These are phyloP conservation scores for Auanema freiburgensis DNA, from an alignment of 2,888 invertebrate genomes.

Conservation along the genomic window DNA sequence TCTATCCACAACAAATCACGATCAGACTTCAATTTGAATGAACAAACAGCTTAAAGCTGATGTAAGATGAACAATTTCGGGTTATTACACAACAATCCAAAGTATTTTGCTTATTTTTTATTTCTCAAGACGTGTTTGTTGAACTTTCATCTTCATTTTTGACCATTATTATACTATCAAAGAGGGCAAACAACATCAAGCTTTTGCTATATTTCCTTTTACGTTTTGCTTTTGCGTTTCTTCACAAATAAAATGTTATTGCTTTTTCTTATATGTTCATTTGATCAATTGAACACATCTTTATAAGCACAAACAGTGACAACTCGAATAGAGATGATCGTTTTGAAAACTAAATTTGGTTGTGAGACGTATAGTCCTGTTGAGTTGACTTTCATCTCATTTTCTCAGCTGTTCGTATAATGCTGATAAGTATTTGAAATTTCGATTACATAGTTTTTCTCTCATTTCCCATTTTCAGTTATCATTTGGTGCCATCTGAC, in stretches of 20 bases:
- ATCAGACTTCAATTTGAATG: not conserved
- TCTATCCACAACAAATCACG: not conserved
- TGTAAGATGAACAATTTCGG: not conserved
- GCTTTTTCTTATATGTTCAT: not conserved
- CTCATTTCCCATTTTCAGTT: no score
- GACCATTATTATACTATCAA: not conserved
- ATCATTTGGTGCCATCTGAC: no score
- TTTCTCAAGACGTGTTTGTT: not conserved
- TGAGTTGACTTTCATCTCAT: no score
- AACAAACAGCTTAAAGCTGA: not conserved
- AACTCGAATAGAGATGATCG: not conserved
- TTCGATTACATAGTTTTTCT: no score
- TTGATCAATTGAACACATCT: not conserved
- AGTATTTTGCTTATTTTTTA: not conserved
- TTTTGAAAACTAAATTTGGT: not conserved
- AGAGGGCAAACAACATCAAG: not conserved
- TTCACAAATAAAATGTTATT: not conserved
- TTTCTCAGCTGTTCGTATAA: no score
- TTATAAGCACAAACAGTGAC: not conserved
- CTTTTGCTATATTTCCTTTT: not conserved
- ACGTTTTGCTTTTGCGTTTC: slow-evolving; percentile 1
- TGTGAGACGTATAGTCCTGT: no score
- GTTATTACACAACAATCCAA: not conserved
- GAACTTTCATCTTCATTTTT: not conserved
- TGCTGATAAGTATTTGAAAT: no score